A percentile compares a stretch with the other conserved stretches of the same genome.
These are phyloP conservation scores for Neodiprion pinetum DNA, from an alignment of 1,140 invertebrate species.

Conservation along the genomic window DNA sequence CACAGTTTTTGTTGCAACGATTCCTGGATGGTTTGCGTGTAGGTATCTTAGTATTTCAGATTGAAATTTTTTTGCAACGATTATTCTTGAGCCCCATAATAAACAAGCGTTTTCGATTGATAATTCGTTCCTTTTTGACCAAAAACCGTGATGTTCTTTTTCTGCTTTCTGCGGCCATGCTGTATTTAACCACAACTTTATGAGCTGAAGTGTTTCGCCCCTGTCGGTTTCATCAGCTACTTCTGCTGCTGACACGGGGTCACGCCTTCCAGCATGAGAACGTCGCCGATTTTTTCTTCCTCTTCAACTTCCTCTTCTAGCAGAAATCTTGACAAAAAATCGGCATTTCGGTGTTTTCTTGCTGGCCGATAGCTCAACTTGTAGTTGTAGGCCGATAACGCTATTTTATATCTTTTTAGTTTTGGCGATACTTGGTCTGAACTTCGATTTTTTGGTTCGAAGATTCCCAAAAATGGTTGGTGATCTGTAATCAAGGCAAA, in stretches of 20 bases:
- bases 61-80: constrained; percentile 46
- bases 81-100: constrained; percentile 36
- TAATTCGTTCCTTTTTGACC: constrained; percentile 17
- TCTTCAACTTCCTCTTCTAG: constrained; percentile 18
- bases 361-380: constrained; percentile 25
- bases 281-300: constrained; percentile 10
- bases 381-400: constrained; percentile 30
- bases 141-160: constrained; percentile 10
- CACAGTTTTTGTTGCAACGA: constrained; percentile 53
- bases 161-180: constrained; percentile 15
- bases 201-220: constrained; percentile 1
- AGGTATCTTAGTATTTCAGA: constrained; percentile 41
- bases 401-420: constrained; percentile 27
- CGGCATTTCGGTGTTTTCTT: constrained; percentile 25
- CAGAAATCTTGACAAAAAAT: constrained; percentile 29
- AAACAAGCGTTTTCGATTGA: constrained; percentile 29
- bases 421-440: constrained; percentile 40
- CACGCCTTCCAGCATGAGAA: constrained; percentile 20
- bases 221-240: constrained; percentile 8
- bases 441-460: constrained; percentile 31
- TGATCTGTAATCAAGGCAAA: constrained; percentile 53
- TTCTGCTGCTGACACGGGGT: constrained; percentile 17
- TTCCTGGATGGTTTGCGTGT: constrained; percentile 53
- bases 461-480: constrained; percentile 44
- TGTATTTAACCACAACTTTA: neutral